These are phyloP conservation scores for Pipistrellus pipistrellus DNA, from an alignment of 2,797 vertebrate genomes.

Conservation along the genomic window DNA sequence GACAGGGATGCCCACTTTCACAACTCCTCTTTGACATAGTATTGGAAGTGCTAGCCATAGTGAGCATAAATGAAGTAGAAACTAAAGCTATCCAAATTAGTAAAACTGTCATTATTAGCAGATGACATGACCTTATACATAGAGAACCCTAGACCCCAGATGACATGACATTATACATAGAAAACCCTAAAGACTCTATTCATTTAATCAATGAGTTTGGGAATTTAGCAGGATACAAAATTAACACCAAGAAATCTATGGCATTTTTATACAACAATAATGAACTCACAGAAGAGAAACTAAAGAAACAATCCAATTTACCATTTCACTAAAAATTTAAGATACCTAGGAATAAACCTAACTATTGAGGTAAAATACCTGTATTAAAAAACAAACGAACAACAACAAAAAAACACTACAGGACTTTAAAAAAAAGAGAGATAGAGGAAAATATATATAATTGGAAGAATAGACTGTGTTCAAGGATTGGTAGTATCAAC, in stretches of 20 bases:
- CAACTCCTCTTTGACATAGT: too few relatives aligned
- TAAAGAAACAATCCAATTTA: background rate
- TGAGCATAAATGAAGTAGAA: too few relatives aligned
- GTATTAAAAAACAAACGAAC: background rate
- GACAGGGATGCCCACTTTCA: too few relatives aligned
- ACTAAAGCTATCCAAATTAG: background rate
- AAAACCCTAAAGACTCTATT: too few relatives aligned
- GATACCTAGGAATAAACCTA: background rate
- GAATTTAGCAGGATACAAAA: background rate
- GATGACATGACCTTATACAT: background rate
- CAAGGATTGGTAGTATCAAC: background rate
- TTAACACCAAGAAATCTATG: background rate
- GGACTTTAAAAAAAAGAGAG: background rate
- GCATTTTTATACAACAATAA: background rate
- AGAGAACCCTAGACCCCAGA: background rate
- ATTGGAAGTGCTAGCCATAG: too few relatives aligned
- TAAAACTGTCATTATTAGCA: background rate
- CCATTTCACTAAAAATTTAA: background rate
- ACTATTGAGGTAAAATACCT: background rate
- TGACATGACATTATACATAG: background rate
- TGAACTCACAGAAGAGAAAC: background rate
- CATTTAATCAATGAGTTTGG: background rate
- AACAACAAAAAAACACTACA: background rate
- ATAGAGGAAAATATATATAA: background rate
- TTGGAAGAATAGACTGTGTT: background rate